A percentile compares a stretch with the other conserved stretches of the same genome.
phyloP scores from a whole-genome alignment of 2,113 vertebrate species.

The Neomonachus schauinslandi region DNA sequence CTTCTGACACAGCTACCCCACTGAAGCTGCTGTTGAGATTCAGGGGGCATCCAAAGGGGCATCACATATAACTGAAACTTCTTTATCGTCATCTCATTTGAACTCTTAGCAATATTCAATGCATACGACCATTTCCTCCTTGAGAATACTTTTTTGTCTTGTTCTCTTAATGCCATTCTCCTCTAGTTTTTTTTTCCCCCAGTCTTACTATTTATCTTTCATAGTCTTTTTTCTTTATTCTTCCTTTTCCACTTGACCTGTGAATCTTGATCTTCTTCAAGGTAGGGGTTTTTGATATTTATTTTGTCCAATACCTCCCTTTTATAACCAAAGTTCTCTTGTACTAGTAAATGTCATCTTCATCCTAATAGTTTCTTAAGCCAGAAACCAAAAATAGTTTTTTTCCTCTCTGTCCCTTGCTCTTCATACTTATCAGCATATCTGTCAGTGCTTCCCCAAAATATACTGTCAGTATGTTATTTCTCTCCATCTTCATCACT shows the following conservation, averaged over 20 bases:
- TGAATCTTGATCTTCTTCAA: background rate
- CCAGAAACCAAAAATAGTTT: slow-evolving; percentile 2
- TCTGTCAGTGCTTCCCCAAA: background rate
- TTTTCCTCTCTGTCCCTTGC: background rate
- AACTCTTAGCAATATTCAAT: background rate
- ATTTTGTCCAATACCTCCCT: background rate
- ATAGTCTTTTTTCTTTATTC: background rate
- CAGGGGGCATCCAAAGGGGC: background rate
- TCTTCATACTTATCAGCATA: background rate
- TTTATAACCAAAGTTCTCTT: background rate
- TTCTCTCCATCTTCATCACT: background rate
- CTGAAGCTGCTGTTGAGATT: background rate
- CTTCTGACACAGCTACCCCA: background rate
- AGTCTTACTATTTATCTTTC: background rate
- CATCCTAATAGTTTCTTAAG: background rate
- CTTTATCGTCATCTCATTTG: background rate
- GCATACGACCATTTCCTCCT: background rate
- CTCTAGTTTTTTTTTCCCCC: background rate
- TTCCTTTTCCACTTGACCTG: background rate
- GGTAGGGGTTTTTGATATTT: background rate
- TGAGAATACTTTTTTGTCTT: background rate
- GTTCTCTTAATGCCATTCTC: background rate
- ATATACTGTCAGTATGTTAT: background rate
- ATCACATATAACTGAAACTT: background rate
- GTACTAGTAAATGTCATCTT: background rate